Base-by-base conservation (phyloP, 2,113 vertebrate genomes). In the Calyptommatus sinebrachiatus region DNA sequence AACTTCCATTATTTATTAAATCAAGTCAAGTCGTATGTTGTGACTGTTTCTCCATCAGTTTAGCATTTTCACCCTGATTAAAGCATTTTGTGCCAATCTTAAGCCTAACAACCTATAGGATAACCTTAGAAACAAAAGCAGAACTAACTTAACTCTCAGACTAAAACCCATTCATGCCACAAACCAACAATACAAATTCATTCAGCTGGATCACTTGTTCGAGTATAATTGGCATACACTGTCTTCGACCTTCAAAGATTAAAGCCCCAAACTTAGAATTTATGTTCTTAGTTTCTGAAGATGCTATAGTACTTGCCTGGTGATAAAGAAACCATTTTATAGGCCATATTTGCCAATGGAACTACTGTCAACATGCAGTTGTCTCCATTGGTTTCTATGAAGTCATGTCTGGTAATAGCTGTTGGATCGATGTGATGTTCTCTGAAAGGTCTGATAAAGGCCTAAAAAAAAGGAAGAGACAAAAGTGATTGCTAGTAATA, bases 381-480 rank as follows among this genome's bases (percentile, higher is more conserved):
- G 93, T 99, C 98, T 21, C 98, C 98, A 3, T 99, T 99, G 84
- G 98, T 99, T 92, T 99, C 98, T 35, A 99, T 97, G 91, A 99
- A 99, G 92, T 99, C 98, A 9, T 99, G 98, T 10, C 98, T 95
- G 1, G 98, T 99, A 85, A 99, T 99, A 83, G 98, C 98, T 31
- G 98, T 99, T 74, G 98, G 98, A 93, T 99, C 98, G 28, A 99
- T 99, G 84, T 99, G 98, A 91, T 99, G 98, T 83, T 99, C 98
- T 88, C 98, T 94, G 85, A 99, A 99, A 0, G 98, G 98, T 79
- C 98, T 94, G 91, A 99, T 99, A 88, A 99, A 99, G 72, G 98
- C 98, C 98, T 99, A 90, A 62, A 66, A 70, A 75, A 73, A 62
- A 18, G 28, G 46, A 46, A 75, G 77, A 79, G 62, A 20, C 18